A percentile compares a stretch with the other conserved stretches of the same genome.
phyloP scores from a whole-genome alignment of 1,140 invertebrate genomes.

The Lordiphosa collinella region DNA sequence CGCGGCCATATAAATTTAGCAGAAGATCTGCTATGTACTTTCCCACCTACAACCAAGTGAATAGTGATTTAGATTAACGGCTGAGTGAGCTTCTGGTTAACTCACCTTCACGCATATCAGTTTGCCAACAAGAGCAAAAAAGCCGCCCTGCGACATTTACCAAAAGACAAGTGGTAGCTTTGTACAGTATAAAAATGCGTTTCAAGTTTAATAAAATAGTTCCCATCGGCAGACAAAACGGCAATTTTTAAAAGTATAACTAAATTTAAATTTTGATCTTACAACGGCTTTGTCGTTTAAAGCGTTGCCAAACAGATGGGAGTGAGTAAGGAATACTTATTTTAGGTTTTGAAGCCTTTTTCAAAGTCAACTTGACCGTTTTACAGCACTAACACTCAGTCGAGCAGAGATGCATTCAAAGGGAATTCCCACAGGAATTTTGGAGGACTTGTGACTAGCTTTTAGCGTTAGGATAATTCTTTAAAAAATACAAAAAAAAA shows the following conservation, averaged over 20 bases:
- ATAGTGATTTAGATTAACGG: background rate
- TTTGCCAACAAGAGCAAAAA: constrained; percentile 2
- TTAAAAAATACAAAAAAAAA: too few relatives aligned
- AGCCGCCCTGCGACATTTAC: background rate
- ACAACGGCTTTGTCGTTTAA: background rate
- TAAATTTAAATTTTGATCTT: background rate
- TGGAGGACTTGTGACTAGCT: too few relatives aligned
- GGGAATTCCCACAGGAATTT: too few relatives aligned
- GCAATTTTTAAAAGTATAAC: background rate
- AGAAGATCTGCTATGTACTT: background rate
- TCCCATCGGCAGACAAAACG: background rate
- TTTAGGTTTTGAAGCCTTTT: too few relatives aligned
- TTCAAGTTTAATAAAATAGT: background rate
- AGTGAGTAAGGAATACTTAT: too few relatives aligned
- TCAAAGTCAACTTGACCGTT: too few relatives aligned
- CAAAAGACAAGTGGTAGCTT: background rate
- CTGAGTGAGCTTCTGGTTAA: background rate
- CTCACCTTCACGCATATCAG: background rate
- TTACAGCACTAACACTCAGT: too few relatives aligned
- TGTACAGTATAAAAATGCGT: background rate
- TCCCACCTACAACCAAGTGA: background rate
- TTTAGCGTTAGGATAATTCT: too few relatives aligned
- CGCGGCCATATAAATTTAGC: background rate
- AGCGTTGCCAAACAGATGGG: too few relatives aligned
- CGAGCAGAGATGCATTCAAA: too few relatives aligned